Conservation (phyloP, 2,888 invertebrate species). For the Kuschelorhynchus macadamiae region DNA sequence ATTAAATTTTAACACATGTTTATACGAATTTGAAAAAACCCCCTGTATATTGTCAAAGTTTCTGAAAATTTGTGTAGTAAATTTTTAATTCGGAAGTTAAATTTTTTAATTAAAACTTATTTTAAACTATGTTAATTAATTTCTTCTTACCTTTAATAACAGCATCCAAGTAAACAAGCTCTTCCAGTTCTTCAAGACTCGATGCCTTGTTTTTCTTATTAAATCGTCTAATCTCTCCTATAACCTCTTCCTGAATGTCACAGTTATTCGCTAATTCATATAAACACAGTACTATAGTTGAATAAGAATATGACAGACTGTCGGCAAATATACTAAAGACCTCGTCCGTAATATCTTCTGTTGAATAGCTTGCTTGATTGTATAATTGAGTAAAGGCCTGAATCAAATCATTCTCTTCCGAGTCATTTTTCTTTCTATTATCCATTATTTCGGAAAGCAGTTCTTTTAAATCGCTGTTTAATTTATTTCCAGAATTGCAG, state of each 20-base stretch:
- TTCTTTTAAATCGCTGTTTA: slow-evolving; percentile 23
- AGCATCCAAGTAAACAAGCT: slow-evolving; percentile 51
- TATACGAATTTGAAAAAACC: no score
- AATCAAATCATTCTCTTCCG: slow-evolving; percentile 48
- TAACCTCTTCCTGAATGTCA: slow-evolving; percentile 54
- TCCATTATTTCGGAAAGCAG: slow-evolving; percentile 30
- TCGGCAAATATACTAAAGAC: slow-evolving; percentile 50
- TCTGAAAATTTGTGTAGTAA: no score
- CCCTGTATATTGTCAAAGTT: no score
- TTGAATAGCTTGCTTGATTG: slow-evolving; percentile 24
- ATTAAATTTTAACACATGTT: no score
- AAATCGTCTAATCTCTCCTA: slow-evolving; percentile 55
- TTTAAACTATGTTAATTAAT: no score
- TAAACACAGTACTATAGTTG: slow-evolving; percentile 49
- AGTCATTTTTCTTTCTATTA: slow-evolving; percentile 53
- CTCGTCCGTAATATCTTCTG: slow-evolving; percentile 36
- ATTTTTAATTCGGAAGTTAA: no score
- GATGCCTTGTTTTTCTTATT: slow-evolving; percentile 46
- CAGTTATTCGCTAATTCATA: slow-evolving; percentile 54
- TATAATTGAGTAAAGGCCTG: slow-evolving; percentile 46
- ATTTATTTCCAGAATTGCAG: slow-evolving; percentile 20
- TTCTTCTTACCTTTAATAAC: slow-evolving; percentile 53
- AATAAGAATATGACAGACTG: slow-evolving; percentile 43
- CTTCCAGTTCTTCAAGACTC: slow-evolving; percentile 39
- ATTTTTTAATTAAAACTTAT: no score